Conservation (phyloP, 2,797 vertebrate genomes). For the Chrosomus eos region DNA sequence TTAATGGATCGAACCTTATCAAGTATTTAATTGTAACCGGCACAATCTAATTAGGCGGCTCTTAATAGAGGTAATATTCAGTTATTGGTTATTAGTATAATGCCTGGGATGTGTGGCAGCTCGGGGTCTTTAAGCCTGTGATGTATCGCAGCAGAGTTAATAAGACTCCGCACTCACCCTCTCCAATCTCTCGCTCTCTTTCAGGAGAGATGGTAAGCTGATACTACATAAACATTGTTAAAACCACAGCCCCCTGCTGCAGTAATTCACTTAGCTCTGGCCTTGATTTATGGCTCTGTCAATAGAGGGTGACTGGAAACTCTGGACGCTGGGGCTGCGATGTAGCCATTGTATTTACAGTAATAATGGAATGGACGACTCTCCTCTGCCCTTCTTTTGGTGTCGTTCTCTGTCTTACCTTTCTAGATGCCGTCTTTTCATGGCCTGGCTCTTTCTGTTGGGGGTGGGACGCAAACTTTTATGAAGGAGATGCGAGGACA, state of each 20-base stretch:
- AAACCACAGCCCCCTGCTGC: slow-evolving; percentile 85
- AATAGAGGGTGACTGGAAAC: slow-evolving; percentile 83
- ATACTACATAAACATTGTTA: slow-evolving; percentile 87
- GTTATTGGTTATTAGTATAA: slow-evolving; percentile 73
- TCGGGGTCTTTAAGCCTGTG: slow-evolving; percentile 68
- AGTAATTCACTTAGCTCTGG: slow-evolving; percentile 92
- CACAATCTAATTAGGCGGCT: slow-evolving; percentile 67
- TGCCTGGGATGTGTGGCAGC: slow-evolving; percentile 56
- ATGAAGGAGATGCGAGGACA: slow-evolving; percentile 6
- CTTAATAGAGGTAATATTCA: slow-evolving; percentile 70
- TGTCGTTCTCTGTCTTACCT: slow-evolving; percentile 46
- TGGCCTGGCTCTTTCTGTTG: slow-evolving; percentile 36
- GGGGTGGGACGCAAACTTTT: slow-evolving; percentile 52
- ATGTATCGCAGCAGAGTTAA: slow-evolving; percentile 74
- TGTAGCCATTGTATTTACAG: slow-evolving; percentile 83
- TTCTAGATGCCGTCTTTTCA: slow-evolving; percentile 3
- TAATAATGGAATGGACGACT: slow-evolving; percentile 80
- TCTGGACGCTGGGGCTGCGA: slow-evolving; percentile 73
- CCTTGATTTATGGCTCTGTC: slow-evolving; percentile 93
- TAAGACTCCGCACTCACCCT: slow-evolving; percentile 68
- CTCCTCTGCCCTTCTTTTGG: slow-evolving; percentile 60
- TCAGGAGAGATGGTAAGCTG: slow-evolving; percentile 80
- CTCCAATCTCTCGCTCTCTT: slow-evolving; percentile 68
- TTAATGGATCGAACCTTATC: slow-evolving; percentile 68
- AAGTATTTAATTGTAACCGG: slow-evolving; percentile 68